Percentiles rank a stretch among this genome's conserved stretches.
Conservation (phyloP, 2,888 invertebrate species). For the Panorpa germanica region DNA sequence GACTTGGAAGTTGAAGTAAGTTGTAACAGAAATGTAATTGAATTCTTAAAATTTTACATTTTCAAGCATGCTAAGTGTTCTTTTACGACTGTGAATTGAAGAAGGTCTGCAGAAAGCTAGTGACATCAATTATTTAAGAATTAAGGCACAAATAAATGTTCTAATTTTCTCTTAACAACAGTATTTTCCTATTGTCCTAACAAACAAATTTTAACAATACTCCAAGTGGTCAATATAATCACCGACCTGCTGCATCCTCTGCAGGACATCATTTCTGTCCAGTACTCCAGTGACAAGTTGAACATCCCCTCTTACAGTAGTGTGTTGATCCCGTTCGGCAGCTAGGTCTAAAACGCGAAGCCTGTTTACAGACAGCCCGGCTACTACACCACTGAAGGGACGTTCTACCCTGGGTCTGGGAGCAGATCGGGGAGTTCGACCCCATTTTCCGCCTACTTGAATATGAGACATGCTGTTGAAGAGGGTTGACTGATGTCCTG, state of each 20-base stretch:
- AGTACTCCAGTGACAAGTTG: conserved; percentile 54
- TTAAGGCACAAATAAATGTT: no score
- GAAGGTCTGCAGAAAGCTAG: no score
- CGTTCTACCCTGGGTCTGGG: conserved; percentile 50
- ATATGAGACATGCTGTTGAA: conserved; percentile 86
- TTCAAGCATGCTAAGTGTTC: no score
- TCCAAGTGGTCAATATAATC: conserved; percentile 1
- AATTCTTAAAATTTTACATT: no score
- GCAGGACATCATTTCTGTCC: conserved; percentile 53
- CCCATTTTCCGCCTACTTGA: conserved; percentile 73
- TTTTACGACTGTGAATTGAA: no score
- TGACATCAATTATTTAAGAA: no score
- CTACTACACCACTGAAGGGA: conserved; percentile 72
- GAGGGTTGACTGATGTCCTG: conserved; percentile 66
- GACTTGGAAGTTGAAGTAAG: no score
- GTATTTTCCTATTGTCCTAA: no score
- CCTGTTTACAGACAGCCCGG: conserved; percentile 79
- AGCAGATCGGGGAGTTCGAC: conserved; percentile 24
- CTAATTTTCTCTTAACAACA: no score
- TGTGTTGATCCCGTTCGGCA: conserved; percentile 62
- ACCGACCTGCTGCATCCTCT: conserved; percentile 72
- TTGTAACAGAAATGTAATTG: no score
- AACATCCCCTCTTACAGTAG: conserved; percentile 66
- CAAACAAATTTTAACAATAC: neutral
- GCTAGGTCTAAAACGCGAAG: conserved; percentile 69